phyloP scores from a whole-genome alignment of 1,140 invertebrate species.

The Dreissena polymorpha region DNA sequence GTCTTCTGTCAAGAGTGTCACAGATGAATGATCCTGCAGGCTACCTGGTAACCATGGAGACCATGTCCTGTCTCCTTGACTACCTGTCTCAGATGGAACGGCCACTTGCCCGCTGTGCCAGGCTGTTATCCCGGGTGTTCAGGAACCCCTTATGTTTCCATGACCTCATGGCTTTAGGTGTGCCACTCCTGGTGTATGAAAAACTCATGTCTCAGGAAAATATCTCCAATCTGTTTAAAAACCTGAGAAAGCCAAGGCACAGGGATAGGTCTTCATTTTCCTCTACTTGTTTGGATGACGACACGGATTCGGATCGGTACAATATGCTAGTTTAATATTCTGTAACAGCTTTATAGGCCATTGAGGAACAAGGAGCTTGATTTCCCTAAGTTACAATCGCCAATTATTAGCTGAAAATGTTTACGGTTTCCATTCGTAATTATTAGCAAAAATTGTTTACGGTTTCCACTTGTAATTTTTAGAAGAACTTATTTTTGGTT shows the following conservation, averaged over 20 bases:
- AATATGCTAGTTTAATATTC: no score
- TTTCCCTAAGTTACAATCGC: no score
- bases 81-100: conserved; percentile 51
- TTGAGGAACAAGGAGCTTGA: no score
- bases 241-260: neutral
- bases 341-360: no score
- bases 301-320: conserved; percentile 25
- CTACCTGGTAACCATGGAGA: conserved; percentile 54
- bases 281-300: neutral
- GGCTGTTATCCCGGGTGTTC: conserved; percentile 59
- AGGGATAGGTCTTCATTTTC: neutral
- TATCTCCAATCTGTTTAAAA: neutral
- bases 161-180: conserved; percentile 42
- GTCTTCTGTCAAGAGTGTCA: conserved; percentile 68
- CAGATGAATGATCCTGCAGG: conserved; percentile 62
- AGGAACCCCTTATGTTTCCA: conserved; percentile 60
- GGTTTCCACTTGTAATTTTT: no score
- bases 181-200: conserved; percentile 54
- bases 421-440: no score
- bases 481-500: no score
- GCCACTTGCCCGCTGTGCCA: conserved; percentile 53
- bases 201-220: conserved; percentile 48
- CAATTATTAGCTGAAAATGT: no score
- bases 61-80: conserved; percentile 58
- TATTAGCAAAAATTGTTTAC: no score